Percentiles rank a stretch among this genome's conserved stretches.
Conservation (phyloP, 2,888 invertebrate species). For the Polyommatus iphigenia region DNA sequence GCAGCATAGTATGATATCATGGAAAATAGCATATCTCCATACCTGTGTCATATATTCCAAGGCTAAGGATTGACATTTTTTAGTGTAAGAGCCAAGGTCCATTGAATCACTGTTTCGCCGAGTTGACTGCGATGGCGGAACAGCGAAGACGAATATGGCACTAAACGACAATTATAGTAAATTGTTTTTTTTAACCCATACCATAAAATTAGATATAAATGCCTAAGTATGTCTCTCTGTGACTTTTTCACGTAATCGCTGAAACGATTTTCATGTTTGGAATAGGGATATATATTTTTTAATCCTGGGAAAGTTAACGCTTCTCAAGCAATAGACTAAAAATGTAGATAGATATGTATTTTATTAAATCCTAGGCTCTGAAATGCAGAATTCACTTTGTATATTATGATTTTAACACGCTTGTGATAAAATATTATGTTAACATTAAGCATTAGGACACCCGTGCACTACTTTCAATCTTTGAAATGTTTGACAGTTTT, state of each 20-base stretch:
- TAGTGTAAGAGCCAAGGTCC: not conserved
- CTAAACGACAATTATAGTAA: not conserved
- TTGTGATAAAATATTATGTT: too few species aligned
- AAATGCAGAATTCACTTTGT: too few species aligned
- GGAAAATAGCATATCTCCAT: constrained; percentile 8
- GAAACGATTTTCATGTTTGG: not conserved
- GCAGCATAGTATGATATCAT: not conserved
- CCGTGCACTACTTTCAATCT: too few species aligned
- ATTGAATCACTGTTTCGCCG: not conserved
- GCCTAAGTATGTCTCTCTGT: not conserved
- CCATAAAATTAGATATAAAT: too few species aligned
- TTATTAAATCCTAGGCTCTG: too few species aligned
- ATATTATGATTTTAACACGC: too few species aligned
- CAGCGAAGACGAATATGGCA: not conserved
- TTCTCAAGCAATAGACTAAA: too few species aligned
- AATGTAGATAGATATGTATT: too few species aligned
- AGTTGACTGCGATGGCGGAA: not conserved
- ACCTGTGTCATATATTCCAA: not conserved
- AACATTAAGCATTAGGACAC: not conserved
- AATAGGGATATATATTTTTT: too few species aligned
- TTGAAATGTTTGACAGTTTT: not conserved
- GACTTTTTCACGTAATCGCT: not conserved
- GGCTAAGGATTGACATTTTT: not conserved
- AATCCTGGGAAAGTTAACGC: not conserved
- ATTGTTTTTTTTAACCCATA: too few species aligned